Conservation (phyloP, 1,140 invertebrate genomes). For the Bicyclus anynana region DNA sequence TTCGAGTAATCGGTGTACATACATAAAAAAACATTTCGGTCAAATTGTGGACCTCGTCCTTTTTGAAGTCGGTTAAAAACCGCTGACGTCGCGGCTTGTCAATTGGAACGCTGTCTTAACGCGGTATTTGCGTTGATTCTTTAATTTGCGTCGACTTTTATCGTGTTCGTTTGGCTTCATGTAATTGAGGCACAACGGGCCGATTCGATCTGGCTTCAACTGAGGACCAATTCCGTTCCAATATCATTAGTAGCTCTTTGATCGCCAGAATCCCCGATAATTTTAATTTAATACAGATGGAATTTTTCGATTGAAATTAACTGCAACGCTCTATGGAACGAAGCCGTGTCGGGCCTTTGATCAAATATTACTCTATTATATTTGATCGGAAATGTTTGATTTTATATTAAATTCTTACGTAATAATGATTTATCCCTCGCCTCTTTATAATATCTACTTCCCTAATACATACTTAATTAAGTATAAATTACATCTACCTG, state of each 20-base stretch:
- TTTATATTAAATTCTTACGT: conserved; percentile 30
- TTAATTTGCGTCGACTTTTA: conserved; percentile 70
- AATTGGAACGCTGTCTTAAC: conserved; percentile 1
- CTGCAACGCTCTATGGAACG: conserved; percentile 33
- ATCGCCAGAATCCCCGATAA: conserved; percentile 46
- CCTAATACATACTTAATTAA: too few relatives aligned
- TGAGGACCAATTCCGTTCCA: conserved; percentile 57
- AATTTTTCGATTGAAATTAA: conserved; percentile 49
- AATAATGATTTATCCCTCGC: too few relatives aligned
- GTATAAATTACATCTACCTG: too few relatives aligned
- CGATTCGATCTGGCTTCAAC: conserved; percentile 47
- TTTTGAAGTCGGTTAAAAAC: not conserved
- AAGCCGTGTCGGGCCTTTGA: conserved; percentile 39
- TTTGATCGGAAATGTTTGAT: conserved; percentile 35
- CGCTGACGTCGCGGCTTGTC: not conserved
- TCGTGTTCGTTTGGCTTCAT: conserved; percentile 60
- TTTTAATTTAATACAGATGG: conserved; percentile 59
- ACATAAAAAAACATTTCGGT: too few relatives aligned
- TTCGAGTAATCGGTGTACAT: too few relatives aligned
- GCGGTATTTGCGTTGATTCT: conserved; percentile 46
- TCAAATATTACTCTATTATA: conserved; percentile 35
- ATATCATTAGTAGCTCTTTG: conserved; percentile 59
- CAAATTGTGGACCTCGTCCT: too few relatives aligned
- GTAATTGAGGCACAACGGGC: conserved; percentile 54
- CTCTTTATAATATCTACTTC: too few relatives aligned